A percentile compares a stretch with the other conserved stretches of the same genome.
These are phyloP conservation scores for Ptilorrhoa leucosticta DNA, from an alignment of 2,113 vertebrate genomes.

Conservation along the genomic window DNA sequence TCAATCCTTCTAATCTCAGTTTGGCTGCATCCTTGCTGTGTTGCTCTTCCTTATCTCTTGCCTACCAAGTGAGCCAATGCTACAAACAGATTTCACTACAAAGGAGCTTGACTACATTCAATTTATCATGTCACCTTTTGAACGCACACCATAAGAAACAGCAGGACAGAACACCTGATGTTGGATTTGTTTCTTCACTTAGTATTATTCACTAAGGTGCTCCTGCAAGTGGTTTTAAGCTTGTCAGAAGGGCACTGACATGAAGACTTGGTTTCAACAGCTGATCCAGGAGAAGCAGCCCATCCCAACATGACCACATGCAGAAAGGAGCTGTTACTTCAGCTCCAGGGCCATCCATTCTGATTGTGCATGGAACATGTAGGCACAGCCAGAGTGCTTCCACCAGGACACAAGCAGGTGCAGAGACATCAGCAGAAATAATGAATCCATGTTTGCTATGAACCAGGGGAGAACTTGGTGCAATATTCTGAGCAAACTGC, in stretches of 20 bases:
- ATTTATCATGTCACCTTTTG: not conserved
- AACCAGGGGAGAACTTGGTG: not conserved
- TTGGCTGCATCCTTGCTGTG: not conserved
- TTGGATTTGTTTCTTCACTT: not conserved
- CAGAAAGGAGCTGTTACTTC: not conserved
- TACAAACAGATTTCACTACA: not conserved
- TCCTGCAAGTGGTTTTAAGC: not conserved
- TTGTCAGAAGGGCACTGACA: not conserved
- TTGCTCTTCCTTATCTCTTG: not conserved
- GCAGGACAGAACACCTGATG: not conserved
- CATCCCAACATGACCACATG: not conserved
- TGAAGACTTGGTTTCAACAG: not conserved
- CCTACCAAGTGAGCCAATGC: not conserved
- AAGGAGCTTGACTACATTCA: not conserved
- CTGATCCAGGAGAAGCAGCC: not conserved
- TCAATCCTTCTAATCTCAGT: not conserved
- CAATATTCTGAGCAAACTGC: not conserved
- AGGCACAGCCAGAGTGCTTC: not conserved
- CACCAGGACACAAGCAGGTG: not conserved
- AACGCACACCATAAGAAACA: not conserved
- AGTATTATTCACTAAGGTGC: not conserved
- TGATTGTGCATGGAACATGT: accelerated
- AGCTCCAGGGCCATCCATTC: not conserved
- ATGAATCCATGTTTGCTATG: not conserved
- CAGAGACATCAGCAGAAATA: not conserved